Evolutionary conservation across 2,797 vertebrate species (phyloP).

Genomic region (Microctenopoma steveboyesi): DNA sequence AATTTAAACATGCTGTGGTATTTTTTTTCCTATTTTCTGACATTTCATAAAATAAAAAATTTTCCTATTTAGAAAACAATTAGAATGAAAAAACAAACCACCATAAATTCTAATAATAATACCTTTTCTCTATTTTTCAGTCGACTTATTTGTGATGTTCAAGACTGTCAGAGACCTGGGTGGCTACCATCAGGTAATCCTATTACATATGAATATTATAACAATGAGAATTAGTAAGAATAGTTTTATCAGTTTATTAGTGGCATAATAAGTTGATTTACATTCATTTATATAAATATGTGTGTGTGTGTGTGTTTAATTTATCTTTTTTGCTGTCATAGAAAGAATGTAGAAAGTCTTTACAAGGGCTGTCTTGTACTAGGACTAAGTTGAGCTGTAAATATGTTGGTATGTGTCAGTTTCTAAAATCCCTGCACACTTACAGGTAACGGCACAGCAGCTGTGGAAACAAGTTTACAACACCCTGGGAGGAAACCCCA

Average conservation of each 20-base stretch:
- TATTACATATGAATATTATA: background rate
- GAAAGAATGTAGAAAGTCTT: too few species aligned
- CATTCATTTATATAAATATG: too few species aligned
- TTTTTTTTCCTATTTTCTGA: too few species aligned
- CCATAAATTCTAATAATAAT: background rate
- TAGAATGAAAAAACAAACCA: background rate
- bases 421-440: too few species aligned
- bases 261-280: too few species aligned
- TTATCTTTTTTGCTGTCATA: too few species aligned
- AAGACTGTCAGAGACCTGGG: slow-evolving; percentile 78
- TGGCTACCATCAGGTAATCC: slow-evolving; percentile 83
- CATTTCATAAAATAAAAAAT: background rate
- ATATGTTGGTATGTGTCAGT: background rate
- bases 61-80: background rate
- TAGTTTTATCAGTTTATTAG: too few species aligned
- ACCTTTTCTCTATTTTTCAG: slow-evolving; percentile 59
- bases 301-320: too few species aligned
- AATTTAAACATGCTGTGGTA: too few species aligned
- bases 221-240: too few species aligned
- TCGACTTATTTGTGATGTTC: slow-evolving; percentile 85
- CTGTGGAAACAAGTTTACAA: slow-evolving; percentile 87
- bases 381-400: background rate
- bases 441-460: slow-evolving; percentile 83
- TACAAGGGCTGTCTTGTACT: background rate
- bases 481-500: slow-evolving; percentile 83